phyloP scores from a whole-genome alignment of 2,888 invertebrate species.

The Nomada flava region DNA sequence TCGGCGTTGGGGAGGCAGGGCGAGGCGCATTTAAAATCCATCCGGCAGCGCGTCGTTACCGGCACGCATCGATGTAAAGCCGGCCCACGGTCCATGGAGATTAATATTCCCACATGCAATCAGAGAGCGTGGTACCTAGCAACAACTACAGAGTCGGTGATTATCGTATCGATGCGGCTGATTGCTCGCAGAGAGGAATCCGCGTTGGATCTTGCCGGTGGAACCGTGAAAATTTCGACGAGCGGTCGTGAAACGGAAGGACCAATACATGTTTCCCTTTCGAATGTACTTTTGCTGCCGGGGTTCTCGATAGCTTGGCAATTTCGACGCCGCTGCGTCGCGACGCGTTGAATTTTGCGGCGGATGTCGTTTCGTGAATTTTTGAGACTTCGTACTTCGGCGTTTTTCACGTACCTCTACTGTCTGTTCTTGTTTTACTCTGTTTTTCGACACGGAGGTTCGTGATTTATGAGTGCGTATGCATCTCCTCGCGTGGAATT shows the following conservation, averaged over 20 bases:
- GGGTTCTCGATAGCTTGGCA: constrained; percentile 19
- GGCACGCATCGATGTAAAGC: constrained; percentile 53
- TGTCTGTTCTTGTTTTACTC: not conserved
- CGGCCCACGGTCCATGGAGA: constrained; percentile 55
- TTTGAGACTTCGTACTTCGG: constrained; percentile 19
- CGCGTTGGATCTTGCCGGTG: constrained; percentile 47
- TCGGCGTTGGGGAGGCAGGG: not conserved
- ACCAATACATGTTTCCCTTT: not conserved
- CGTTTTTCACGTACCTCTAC: not conserved
- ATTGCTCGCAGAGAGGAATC: constrained; percentile 48
- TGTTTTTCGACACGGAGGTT: not conserved
- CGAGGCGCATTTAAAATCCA: constrained; percentile 59
- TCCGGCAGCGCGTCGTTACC: constrained; percentile 50
- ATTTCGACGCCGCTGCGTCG: constrained; percentile 21
- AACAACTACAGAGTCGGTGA: constrained; percentile 57
- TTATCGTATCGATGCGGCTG: constrained; percentile 61
- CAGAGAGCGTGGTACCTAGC: constrained; percentile 66
- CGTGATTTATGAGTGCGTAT: not conserved
- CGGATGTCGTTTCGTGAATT: constrained; percentile 41
- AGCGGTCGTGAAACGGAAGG: not conserved
- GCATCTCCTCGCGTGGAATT: not conserved
- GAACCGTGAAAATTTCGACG: constrained; percentile 42
- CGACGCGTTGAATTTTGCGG: constrained; percentile 23
- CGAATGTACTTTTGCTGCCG: not conserved
- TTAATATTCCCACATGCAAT: constrained; percentile 70